Conservation (phyloP, 1,140 invertebrate species). For the Drosophila arizonae region DNA sequence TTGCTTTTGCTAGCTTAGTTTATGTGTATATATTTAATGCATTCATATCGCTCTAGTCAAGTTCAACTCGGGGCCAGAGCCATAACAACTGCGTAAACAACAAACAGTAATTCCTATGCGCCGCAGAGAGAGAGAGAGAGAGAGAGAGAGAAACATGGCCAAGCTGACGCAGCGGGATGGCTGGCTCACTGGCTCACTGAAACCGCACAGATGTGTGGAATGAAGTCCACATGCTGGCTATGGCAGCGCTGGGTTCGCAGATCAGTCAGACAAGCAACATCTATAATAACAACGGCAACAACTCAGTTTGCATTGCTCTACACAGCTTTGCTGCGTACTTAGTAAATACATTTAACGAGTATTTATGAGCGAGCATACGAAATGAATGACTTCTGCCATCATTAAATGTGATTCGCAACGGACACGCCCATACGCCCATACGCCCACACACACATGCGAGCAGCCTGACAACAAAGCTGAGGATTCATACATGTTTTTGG, state of each 20-base stretch:
- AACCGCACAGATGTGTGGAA: slow-evolving; percentile 8
- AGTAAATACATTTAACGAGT: slow-evolving; percentile 74
- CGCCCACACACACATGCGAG: not conserved
- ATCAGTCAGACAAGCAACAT: slow-evolving; percentile 8
- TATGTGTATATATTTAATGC: not conserved
- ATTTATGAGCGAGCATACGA: slow-evolving; percentile 73
- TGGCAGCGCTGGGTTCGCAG: not conserved
- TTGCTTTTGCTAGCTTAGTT: not conserved
- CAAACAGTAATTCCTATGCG: slow-evolving; percentile 5
- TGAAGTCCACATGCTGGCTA: not conserved
- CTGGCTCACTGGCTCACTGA: not conserved
- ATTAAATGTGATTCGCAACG: slow-evolving; percentile 69
- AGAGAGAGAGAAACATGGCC: not conserved
- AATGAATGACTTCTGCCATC: slow-evolving; percentile 75
- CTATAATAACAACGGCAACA: slow-evolving; percentile 5
- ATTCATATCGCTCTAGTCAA: not conserved
- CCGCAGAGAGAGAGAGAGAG: not conserved
- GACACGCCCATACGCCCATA: slow-evolving; percentile 22
- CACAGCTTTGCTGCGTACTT: slow-evolving; percentile 48
- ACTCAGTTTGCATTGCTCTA: slow-evolving; percentile 55
- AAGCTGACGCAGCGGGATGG: not conserved
- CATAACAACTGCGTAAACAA: slow-evolving; percentile 18
- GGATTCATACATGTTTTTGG: slow-evolving; percentile 61
- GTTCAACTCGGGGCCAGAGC: slow-evolving; percentile 1
- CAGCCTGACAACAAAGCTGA: slow-evolving; percentile 54